Base-by-base conservation (phyloP, 2,797 vertebrate species). In the Synaphobranchus kaupii region DNA sequence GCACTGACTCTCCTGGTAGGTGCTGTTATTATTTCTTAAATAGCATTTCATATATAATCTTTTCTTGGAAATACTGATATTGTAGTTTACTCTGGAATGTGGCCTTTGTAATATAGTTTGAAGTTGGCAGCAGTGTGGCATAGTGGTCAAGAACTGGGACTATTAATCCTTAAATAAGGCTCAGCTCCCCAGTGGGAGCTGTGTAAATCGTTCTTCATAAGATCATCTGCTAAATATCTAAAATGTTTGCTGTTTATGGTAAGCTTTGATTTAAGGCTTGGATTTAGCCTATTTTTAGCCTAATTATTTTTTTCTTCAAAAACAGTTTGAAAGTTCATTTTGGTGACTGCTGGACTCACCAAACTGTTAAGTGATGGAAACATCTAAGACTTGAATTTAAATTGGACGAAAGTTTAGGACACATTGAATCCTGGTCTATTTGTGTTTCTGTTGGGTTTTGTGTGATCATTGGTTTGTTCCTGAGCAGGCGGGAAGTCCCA, bases 401-500 rank as follows among this genome's bases (percentile, higher is more conserved):
- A 25, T 66, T 66, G 60, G 25, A 66, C 60, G 6, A 66, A 25
- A 66, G 22, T 56, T 15, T 15, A 56, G 13, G 4, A 66, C 25
- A 9, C 60, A 25, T 66, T 66, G 25, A n/a, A n/a, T 66, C 8
- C 22, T 85, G 2, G 17, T 31, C 17, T 39, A n/a, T 9, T 60
- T 15, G n/a, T 50, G 25, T 39, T 44, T 58, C 4, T 80, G 34
- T 87, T 73, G 22, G 13, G 13, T 9, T 84, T n/a, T 76, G 58
- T 71, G 1, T 1, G 60, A 39, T 2, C 1, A 39, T 39, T 82
- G 10, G 2, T n/a, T 58, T 85, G 31, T 0, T 2, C 73, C 76
- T 87, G 22, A 50, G 68, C 94, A 98, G 97, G 88, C 94, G 10
- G 90, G 94, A 0, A 95, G 89, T 82, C 94, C 93, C 39, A 89